Base-by-base conservation (phyloP, 2,113 vertebrate genomes). In the Chaenogobius annularis region DNA sequence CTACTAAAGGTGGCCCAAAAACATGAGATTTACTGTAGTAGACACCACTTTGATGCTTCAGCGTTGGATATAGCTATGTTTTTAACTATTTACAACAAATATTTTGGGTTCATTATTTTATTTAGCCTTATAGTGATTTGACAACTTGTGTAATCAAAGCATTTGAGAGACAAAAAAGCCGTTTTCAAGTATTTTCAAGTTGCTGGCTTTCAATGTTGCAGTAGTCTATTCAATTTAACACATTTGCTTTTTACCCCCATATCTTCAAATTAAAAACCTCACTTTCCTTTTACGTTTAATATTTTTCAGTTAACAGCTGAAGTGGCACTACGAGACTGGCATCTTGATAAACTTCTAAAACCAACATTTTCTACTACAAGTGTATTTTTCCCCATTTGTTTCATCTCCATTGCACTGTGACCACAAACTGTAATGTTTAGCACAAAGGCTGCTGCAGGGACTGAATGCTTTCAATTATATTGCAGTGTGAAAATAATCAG, bases 341-440 rank as follows among this genome's bases (percentile, higher is more conserved):
- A 15, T 61, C 58, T 61, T 35, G 26, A 58, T 26, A 55, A 55
- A n/a, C 54, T 22, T 22, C 54, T 22, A 61, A 61, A 61, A 35
- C 22, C 8, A 63, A 35, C 7, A 15, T 47, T 73, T 62, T 63
- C 35, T 19, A 43, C 40, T 43, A 40, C 61, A 63, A 63, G 35
- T 55, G 35, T 65, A 52, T 72, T 37, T 65, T n/a, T 23, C 14
- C 35, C 22, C 31, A 11, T 10, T 72, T 66, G 14, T 37, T 19
- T 59, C 46, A 44, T 43, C 68, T 72, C 46, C 10, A 22, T 59
- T 31, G 48, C 35, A 6, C 48, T 23, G 23, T 56, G 62, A 76
- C 69, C 31, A 43, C 69, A 67, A 47, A 14, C 77, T 73, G 74
- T 68, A 62, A 69, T 80, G 77, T 74, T 73, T 71, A 59, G 47